Evolutionary conservation across 2,797 vertebrate species (phyloP).

Genomic region (Pelodytes ibericus): DNA sequence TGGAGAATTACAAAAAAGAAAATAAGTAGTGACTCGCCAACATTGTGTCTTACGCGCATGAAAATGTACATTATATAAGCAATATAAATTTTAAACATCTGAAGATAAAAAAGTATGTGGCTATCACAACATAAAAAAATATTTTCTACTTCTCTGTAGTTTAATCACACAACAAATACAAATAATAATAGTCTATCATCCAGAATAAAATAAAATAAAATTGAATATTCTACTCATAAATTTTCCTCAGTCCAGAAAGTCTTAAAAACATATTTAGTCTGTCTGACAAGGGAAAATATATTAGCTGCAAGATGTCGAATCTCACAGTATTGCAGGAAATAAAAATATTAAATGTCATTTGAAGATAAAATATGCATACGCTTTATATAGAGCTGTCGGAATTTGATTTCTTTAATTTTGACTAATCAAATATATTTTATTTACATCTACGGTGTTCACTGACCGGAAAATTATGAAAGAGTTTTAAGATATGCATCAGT

Average conservation of each 20-base stretch:
- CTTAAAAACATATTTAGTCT: conserved; percentile 27
- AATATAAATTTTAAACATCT: background rate
- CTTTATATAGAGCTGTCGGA: conserved; percentile 61
- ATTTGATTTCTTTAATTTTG: conserved; percentile 61
- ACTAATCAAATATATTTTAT: conserved; percentile 49
- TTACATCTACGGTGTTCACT: conserved; percentile 42
- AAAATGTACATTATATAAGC: too few relatives aligned
- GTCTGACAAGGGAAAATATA: conserved; percentile 31
- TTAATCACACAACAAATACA: conserved; percentile 28
- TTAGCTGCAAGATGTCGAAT: conserved; percentile 20
- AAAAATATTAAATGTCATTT: conserved; percentile 39
- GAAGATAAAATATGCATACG: conserved; percentile 56
- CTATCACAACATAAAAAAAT: background rate
- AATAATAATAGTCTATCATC: conserved; percentile 34
- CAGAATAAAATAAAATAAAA: conserved; percentile 32
- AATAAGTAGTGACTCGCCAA: too few relatives aligned
- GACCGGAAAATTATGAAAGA: conserved; percentile 65
- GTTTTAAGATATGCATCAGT: conserved; percentile 62
- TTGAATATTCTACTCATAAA: conserved; percentile 33
- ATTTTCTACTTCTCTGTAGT: conserved; percentile 22
- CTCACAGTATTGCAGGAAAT: background rate
- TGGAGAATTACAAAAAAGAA: background rate
- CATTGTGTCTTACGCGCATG: too few relatives aligned
- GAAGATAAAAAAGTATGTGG: background rate
- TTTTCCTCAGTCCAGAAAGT: conserved; percentile 18